Evolutionary conservation across 1,140 invertebrate genomes (phyloP).

Genomic region (Tetramorium parvispinum): DNA sequence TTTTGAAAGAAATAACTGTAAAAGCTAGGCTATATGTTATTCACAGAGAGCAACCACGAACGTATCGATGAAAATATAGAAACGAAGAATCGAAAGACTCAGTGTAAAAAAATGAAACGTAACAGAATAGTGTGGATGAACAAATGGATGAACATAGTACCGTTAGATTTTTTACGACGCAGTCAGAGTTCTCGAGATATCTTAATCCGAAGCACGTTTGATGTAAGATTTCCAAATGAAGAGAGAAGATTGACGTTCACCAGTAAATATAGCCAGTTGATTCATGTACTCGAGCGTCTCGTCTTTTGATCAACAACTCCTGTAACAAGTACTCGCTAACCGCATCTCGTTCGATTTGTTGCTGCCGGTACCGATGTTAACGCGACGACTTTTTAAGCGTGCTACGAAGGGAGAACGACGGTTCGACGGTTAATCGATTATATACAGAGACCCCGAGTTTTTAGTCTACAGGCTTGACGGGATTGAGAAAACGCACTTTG

Average conservation of each 20-base stretch:
- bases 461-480: background rate
- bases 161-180: background rate
- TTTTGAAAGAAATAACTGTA: slow-evolving; percentile 27
- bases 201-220: background rate
- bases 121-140: background rate
- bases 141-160: background rate
- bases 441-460: background rate
- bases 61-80: background rate
- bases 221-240: slow-evolving; percentile 8
- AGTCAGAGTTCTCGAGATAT: background rate
- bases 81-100: background rate
- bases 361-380: background rate
- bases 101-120: background rate
- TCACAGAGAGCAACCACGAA: background rate
- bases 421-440: slow-evolving; percentile 15
- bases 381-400: slow-evolving; percentile 24
- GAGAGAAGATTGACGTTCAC: background rate
- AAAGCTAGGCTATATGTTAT: background rate
- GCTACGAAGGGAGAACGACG: background rate
- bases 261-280: slow-evolving; percentile 13
- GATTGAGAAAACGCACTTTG: background rate
- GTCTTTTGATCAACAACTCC: slow-evolving; percentile 20
- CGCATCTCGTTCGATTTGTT: slow-evolving; percentile 37
- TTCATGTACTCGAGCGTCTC: slow-evolving; percentile 34
- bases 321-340: slow-evolving; percentile 32